phyloP scores from a whole-genome alignment of 2,113 vertebrate genomes.

The Chionodraco myersi region DNA sequence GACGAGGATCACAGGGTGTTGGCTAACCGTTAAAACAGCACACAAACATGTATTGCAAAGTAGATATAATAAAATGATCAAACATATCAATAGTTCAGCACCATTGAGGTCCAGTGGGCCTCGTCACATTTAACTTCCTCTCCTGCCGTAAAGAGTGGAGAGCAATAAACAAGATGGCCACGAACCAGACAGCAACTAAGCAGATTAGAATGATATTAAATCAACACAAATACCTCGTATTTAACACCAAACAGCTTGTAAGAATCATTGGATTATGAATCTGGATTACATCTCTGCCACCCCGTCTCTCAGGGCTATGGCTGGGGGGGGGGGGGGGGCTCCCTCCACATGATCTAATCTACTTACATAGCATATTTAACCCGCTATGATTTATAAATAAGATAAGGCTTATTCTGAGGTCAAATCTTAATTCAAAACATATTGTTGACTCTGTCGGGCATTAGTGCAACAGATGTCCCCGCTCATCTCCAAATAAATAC shows the following conservation, averaged over 20 bases:
- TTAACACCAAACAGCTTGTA: constrained; percentile 83
- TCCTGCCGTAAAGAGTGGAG: constrained; percentile 33
- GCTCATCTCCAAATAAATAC: constrained; percentile 45
- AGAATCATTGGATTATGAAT: constrained; percentile 85
- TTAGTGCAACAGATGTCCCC: constrained; percentile 79
- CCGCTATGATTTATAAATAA: constrained; percentile 81
- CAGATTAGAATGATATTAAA: constrained; percentile 82
- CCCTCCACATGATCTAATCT: constrained; percentile 79
- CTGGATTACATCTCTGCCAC: constrained; percentile 79
- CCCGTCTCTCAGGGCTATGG: constrained; percentile 39
- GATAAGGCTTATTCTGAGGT: constrained; percentile 82
- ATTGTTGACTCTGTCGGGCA: constrained; percentile 77
- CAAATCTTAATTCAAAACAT: constrained; percentile 83
- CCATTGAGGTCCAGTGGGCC: constrained; percentile 9
- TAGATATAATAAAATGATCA: neutral
- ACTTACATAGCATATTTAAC: constrained; percentile 83
- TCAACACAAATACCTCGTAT: constrained; percentile 81
- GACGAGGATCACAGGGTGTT: constrained; percentile 5
- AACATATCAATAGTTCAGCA: constrained; percentile 12
- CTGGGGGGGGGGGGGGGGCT: constrained; percentile 10
- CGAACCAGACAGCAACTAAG: constrained; percentile 75
- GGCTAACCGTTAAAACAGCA: neutral
- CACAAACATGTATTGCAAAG: neutral
- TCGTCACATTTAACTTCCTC: constrained; percentile 26
- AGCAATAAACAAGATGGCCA: constrained; percentile 61